Conservation (phyloP, 2,113 vertebrate species). For the Lates calcarifer region DNA sequence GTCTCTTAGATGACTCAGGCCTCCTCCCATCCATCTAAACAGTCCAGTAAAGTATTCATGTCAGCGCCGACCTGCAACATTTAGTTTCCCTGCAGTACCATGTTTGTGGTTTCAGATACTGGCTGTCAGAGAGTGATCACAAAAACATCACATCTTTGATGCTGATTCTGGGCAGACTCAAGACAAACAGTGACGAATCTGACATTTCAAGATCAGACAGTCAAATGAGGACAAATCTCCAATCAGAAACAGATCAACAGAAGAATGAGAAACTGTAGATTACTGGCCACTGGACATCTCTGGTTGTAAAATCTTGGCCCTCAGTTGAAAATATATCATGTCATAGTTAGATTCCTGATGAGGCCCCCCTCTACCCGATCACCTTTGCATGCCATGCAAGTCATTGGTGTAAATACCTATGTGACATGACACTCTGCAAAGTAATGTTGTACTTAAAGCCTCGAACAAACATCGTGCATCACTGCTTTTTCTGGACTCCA, state of each 20-base stretch:
- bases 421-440: neutral
- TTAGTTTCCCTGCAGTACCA: neutral
- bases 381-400: no score
- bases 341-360: neutral
- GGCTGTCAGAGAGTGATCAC: neutral
- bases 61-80: neutral
- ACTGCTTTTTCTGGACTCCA: neutral
- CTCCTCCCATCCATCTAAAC: constrained; percentile 33
- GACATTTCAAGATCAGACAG: neutral
- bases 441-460: no score
- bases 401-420: no score
- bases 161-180: neutral
- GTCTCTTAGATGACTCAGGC: constrained; percentile 14
- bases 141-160: neutral
- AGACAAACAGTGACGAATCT: neutral
- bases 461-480: no score
- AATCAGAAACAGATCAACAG: neutral
- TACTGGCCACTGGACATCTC: no score
- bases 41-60: neutral
- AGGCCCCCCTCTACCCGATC: no score
- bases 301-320: neutral
- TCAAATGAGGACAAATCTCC: neutral
- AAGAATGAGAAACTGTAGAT: neutral
- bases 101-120: neutral
- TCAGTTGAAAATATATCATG: neutral